Conservation (phyloP, 2,888 invertebrate species). For the Campaea margaritaria region DNA sequence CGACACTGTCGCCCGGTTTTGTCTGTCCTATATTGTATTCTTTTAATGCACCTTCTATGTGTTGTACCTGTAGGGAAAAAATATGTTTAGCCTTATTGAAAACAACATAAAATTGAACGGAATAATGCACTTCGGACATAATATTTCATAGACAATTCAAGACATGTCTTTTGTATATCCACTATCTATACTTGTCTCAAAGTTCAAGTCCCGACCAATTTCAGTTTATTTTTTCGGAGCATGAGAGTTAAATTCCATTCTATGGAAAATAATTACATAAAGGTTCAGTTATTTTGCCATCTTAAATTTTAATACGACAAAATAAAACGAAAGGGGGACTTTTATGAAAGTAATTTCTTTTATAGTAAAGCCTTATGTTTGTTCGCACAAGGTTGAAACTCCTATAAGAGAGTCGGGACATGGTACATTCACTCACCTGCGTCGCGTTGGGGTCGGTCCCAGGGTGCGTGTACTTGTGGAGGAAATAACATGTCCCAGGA, state of each 20-base stretch:
- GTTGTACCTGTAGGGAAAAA: conserved; percentile 76
- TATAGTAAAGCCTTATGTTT: conserved; percentile 5
- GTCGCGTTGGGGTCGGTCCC: conserved; percentile 85
- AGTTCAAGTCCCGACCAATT: too few relatives aligned
- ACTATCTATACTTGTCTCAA: too few relatives aligned
- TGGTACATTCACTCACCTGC: conserved; percentile 68
- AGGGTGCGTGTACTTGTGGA: conserved; percentile 91
- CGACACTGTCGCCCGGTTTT: conserved; percentile 68
- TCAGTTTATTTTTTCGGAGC: too few relatives aligned
- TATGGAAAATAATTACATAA: conserved; percentile 19
- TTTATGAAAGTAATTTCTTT: conserved; percentile 6
- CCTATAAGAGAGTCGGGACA: not conserved
- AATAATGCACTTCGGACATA: too few relatives aligned
- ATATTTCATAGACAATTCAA: too few relatives aligned
- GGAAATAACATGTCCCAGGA: conserved; percentile 94
- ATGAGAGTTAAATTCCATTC: too few relatives aligned
- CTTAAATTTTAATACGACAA: conserved; percentile 20
- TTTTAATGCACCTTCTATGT: conserved; percentile 88
- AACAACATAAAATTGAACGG: too few relatives aligned
- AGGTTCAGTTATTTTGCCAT: conserved; percentile 2
- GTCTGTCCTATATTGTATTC: conserved; percentile 86
- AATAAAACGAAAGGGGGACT: conserved; percentile 12
- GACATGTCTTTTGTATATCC: too few relatives aligned
- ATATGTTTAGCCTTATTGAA: not conserved
- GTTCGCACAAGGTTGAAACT: conserved; percentile 18